Evolutionary conservation across 2,888 invertebrate species (phyloP).

Genomic region (Platycheirus rosarum): DNA sequence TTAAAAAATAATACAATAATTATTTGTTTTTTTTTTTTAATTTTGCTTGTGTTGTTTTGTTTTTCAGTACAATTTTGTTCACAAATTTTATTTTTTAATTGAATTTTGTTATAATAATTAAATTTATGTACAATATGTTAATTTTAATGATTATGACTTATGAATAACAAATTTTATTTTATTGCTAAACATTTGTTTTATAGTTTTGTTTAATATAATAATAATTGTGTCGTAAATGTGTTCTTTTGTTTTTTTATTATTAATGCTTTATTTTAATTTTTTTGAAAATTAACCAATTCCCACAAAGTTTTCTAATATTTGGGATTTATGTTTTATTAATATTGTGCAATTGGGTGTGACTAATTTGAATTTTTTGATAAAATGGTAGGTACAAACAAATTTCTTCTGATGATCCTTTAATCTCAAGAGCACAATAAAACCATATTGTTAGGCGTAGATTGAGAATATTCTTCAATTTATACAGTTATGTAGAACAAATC

Average conservation of each 20-base stretch:
- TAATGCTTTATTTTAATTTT: slow-evolving; percentile 48
- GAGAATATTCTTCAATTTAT: too few relatives aligned
- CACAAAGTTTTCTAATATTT: too few relatives aligned
- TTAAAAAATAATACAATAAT: slow-evolving; percentile 26
- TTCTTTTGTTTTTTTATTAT: slow-evolving; percentile 50
- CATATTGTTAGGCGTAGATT: too few relatives aligned
- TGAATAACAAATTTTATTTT: slow-evolving; percentile 33
- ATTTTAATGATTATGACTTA: slow-evolving; percentile 48
- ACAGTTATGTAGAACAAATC: too few relatives aligned
- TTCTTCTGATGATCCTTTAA: too few relatives aligned
- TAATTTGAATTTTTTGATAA: too few relatives aligned
- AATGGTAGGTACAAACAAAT: too few relatives aligned
- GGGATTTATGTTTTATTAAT: too few relatives aligned
- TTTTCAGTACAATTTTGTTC: slow-evolving; percentile 42
- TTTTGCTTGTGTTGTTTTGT: slow-evolving; percentile 42
- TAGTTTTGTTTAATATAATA: slow-evolving; percentile 24
- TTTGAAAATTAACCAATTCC: slow-evolving; percentile 67
- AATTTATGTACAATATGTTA: not conserved
- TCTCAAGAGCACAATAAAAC: too few relatives aligned
- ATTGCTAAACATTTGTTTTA: slow-evolving; percentile 32
- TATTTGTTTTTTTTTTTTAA: slow-evolving; percentile 57
- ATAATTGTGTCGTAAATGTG: slow-evolving; percentile 57
- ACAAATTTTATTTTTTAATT: slow-evolving; percentile 50
- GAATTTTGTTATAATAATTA: slow-evolving; percentile 27
- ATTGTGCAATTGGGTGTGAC: too few relatives aligned